These are phyloP conservation scores for Noctilio leporinus DNA, from an alignment of 2,113 vertebrate genomes.

Conservation along the genomic window DNA sequence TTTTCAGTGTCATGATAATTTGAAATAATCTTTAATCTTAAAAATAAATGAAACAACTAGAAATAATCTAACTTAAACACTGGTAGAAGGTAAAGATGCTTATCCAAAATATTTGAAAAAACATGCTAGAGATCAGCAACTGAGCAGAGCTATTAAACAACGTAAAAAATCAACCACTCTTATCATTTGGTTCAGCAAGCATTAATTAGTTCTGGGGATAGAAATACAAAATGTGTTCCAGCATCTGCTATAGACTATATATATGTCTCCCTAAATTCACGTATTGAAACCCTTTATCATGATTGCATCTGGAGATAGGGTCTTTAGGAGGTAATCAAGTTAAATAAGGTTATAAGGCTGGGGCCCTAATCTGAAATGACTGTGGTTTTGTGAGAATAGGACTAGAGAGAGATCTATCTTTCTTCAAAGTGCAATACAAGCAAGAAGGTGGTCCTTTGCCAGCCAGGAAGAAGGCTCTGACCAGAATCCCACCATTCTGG, in stretches of 20 bases:
- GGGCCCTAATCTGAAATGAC: not conserved
- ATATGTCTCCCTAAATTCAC: not conserved
- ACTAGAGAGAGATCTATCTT: not conserved
- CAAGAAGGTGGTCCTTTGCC: rapidly evolving
- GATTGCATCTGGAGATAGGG: not conserved
- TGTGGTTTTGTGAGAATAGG: not conserved
- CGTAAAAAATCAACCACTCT: rapidly evolving
- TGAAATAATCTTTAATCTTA: not conserved
- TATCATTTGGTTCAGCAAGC: not conserved
- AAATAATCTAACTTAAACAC: rapidly evolving
- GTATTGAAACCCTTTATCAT: rapidly evolving
- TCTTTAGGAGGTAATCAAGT: not conserved
- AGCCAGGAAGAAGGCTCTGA: not conserved
- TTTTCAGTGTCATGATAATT: not conserved
- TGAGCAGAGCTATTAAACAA: not conserved
- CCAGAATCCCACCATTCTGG: not conserved
- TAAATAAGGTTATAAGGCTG: not conserved
- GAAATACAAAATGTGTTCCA: not conserved
- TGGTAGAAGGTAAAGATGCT: not conserved
- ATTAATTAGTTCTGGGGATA: not conserved
- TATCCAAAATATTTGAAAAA: not conserved
- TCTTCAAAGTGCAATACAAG: not conserved
- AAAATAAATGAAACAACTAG: rapidly evolving
- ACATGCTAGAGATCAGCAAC: not conserved
- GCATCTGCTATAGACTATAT: not conserved